These are phyloP conservation scores for Archivesica marissinica DNA, from an alignment of 1,140 invertebrate species.

Conservation along the genomic window DNA sequence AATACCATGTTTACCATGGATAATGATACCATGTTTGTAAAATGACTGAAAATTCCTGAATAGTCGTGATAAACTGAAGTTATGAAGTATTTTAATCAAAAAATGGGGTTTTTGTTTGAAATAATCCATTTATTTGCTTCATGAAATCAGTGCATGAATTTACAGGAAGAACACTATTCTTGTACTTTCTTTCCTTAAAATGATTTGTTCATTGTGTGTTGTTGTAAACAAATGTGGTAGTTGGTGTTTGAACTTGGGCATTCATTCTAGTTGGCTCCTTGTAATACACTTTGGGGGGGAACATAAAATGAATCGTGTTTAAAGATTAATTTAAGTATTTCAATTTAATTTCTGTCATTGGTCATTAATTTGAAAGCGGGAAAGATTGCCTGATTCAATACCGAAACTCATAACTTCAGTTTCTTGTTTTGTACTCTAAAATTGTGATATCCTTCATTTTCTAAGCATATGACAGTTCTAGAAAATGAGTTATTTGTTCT, in stretches of 20 bases:
- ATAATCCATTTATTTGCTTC: background rate
- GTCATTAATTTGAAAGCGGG: background rate
- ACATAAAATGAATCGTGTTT: background rate
- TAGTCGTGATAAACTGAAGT: slow-evolving; percentile 31
- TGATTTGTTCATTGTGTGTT: background rate
- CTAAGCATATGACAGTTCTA: slow-evolving; percentile 41
- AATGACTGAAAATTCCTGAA: slow-evolving; percentile 53
- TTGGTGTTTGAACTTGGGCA: background rate
- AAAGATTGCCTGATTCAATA: background rate
- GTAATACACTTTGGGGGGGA: background rate
- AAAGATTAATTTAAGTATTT: no score
- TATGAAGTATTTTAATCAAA: slow-evolving; percentile 31
- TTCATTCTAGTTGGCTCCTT: background rate
- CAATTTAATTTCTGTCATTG: no score
- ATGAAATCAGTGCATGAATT: slow-evolving; percentile 1
- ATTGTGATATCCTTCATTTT: slow-evolving; percentile 31
- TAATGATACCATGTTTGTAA: background rate
- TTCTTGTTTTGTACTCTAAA: slow-evolving; percentile 49
- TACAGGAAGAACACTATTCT: background rate
- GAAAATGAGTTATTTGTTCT: slow-evolving; percentile 10
- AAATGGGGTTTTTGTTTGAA: background rate
- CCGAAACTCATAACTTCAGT: slow-evolving; percentile 20
- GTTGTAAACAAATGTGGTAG: background rate
- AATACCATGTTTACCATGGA: no score
- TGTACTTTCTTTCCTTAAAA: background rate